A percentile compares a stretch with the other conserved stretches of the same genome.
Evolutionary conservation across 2,888 invertebrate species (phyloP).

Genomic region (Sthenelais limicola): DNA sequence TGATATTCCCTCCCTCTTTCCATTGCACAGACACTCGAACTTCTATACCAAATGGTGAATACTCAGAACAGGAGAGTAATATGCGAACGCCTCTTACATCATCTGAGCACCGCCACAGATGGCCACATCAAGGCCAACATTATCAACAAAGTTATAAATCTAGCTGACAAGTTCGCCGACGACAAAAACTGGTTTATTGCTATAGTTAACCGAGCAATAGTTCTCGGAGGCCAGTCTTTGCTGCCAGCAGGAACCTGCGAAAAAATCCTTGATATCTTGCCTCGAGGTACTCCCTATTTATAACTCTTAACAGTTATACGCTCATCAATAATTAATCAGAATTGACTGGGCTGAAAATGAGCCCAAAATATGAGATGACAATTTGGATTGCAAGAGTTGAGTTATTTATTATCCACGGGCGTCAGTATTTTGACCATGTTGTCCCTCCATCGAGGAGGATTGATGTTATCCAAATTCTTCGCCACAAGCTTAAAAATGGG

Average conservation of each 20-base stretch:
- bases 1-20: no score
- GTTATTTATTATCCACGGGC: no score
- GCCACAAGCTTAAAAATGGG: no score
- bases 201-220: neutral
- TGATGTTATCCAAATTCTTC: no score
- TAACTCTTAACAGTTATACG: no score
- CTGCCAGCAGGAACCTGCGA: neutral
- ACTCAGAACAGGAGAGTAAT: constrained; percentile 64
- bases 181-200: constrained; percentile 23
- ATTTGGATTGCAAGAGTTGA: no score
- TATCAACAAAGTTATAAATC: constrained; percentile 55
- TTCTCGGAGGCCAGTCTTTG: neutral
- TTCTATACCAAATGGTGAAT: constrained; percentile 69
- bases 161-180: constrained; percentile 45
- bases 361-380: no score
- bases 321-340: no score
- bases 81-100: constrained; percentile 61
- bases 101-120: constrained; percentile 55
- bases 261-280: neutral
- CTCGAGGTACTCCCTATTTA: neutral
- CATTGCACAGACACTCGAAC: constrained; percentile 64
- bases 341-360: no score
- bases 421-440: no score
- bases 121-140: constrained; percentile 55
- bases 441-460: no score